Conservation (phyloP, 1,140 invertebrate genomes). For the Ylistrum balloti region DNA sequence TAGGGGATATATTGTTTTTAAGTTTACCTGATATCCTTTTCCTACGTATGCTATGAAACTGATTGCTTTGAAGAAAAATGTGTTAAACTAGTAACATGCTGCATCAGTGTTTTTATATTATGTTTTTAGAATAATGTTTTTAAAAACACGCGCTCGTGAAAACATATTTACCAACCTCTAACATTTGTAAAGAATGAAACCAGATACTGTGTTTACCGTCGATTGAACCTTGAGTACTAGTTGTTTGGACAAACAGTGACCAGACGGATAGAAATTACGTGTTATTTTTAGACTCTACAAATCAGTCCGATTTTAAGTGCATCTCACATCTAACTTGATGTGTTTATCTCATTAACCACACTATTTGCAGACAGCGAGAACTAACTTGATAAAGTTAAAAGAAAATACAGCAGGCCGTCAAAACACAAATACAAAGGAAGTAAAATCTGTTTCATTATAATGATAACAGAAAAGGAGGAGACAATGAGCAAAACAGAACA, state of each 20-base stretch:
- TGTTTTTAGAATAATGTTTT: neutral
- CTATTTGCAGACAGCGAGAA: neutral
- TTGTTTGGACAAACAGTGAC: constrained; percentile 33
- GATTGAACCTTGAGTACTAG: neutral
- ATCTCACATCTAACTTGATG: neutral
- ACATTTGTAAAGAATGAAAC: neutral
- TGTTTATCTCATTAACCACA: neutral
- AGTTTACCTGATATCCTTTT: neutral
- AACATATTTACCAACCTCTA: neutral
- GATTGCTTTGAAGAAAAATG: too few relatives aligned
- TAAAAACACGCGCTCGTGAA: neutral
- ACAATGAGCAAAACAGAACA: too few relatives aligned
- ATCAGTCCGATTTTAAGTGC: neutral
- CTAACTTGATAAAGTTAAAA: neutral
- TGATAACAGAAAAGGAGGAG: too few relatives aligned
- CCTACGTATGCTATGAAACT: neutral
- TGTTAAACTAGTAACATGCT: too few relatives aligned
- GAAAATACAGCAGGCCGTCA: too few relatives aligned
- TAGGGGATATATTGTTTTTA: neutral
- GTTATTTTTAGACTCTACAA: constrained; percentile 14
- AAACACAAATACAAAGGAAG: too few relatives aligned
- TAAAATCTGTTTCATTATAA: too few relatives aligned
- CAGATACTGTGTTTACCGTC: neutral
- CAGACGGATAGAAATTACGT: neutral
- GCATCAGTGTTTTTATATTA: too few relatives aligned